Evolutionary conservation across 37 sponge, comb jelly and placozoan species (phyloP).

Genomic region (Aphrocallistes beatrix): DNA sequence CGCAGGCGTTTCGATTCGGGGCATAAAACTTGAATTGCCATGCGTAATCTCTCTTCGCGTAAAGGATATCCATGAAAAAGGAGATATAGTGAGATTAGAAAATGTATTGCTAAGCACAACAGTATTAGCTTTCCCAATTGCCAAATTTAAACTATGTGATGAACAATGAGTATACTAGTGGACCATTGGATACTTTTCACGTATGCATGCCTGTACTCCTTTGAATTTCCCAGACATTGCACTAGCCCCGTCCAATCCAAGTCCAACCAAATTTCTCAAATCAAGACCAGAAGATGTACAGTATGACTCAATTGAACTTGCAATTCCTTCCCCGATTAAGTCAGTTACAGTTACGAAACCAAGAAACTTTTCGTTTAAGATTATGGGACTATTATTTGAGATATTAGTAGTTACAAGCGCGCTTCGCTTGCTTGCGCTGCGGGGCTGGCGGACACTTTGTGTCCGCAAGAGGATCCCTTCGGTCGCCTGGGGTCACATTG

Average conservation of each 20-base stretch:
- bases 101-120: not conserved
- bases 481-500: too few relatives aligned
- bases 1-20: not conserved
- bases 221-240: constrained; percentile 13
- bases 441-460: too few relatives aligned
- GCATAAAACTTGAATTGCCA: not conserved
- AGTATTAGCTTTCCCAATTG: not conserved
- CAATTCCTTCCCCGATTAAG: constrained; percentile 2
- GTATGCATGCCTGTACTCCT: not conserved
- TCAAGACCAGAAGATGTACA: constrained; percentile 17
- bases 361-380: constrained; percentile 10
- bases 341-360: constrained; percentile 12
- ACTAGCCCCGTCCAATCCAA: constrained; percentile 1
- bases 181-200: constrained; percentile 18
- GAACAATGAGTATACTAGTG: too few relatives aligned
- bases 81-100: not conserved
- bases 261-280: constrained; percentile 11
- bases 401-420: not conserved
- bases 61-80: constrained; percentile 5
- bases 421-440: too few relatives aligned
- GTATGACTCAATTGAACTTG: constrained; percentile 14
- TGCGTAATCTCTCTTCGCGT: constrained; percentile 9
- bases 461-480: too few relatives aligned
- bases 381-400: not conserved
- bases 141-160: not conserved